Evolutionary conservation across 2,113 vertebrate genomes (phyloP).

Genomic region (Hystrix brachyura): DNA sequence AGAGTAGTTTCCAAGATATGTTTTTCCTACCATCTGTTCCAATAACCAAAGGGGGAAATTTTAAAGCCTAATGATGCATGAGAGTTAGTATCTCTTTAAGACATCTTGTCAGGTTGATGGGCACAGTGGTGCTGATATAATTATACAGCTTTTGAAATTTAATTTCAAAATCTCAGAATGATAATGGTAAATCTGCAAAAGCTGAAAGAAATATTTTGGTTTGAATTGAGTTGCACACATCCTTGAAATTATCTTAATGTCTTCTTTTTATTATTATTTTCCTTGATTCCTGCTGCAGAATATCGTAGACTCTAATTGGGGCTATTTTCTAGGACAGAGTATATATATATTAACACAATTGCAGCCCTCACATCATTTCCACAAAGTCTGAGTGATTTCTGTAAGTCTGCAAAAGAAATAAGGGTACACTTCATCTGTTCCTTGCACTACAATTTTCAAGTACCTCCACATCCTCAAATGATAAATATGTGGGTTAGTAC

Average conservation of each 20-base stretch:
- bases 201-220: background rate
- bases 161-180: slow-evolving; percentile 42
- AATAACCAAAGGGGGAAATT: background rate
- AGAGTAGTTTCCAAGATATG: slow-evolving; percentile 6
- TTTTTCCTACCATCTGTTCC: slow-evolving; percentile 55
- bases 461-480: background rate
- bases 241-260: background rate
- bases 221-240: background rate
- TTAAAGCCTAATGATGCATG: background rate
- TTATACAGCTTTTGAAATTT: slow-evolving; percentile 50
- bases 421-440: background rate
- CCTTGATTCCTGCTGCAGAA: background rate
- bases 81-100: slow-evolving; percentile 45
- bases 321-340: background rate
- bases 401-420: background rate
- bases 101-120: slow-evolving; percentile 40
- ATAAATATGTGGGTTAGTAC: background rate
- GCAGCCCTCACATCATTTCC: background rate
- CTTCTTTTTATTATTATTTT: background rate
- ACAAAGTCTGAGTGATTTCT: background rate
- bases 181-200: slow-evolving; percentile 2
- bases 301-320: background rate
- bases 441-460: background rate
- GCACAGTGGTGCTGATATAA: background rate
- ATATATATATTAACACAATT: background rate